These are phyloP conservation scores for Drosophila carrolli DNA, from an alignment of 1,140 invertebrate genomes.

Conservation along the genomic window DNA sequence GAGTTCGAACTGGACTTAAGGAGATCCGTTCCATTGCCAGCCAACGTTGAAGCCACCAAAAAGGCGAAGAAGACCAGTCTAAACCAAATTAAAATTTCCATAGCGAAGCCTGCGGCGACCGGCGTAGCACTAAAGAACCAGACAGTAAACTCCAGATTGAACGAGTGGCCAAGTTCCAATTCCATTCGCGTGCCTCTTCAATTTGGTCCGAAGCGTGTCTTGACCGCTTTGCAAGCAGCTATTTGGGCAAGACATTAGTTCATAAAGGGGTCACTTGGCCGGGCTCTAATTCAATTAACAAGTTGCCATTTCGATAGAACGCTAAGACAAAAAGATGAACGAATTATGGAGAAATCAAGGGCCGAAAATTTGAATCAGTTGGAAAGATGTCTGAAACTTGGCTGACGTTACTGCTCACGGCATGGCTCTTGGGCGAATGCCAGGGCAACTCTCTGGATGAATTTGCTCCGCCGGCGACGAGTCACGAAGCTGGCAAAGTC, in stretches of 20 bases:
- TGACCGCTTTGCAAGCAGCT: constrained; percentile 35
- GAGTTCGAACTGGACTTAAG: not conserved
- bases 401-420: constrained; percentile 16
- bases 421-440: constrained; percentile 46
- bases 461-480: constrained; percentile 23
- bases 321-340: constrained; percentile 23
- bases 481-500: constrained; percentile 46
- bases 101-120: constrained; percentile 18
- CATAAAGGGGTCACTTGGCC: constrained; percentile 52
- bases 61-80: constrained; percentile 6
- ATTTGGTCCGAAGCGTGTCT: constrained; percentile 37
- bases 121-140: constrained; percentile 9
- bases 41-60: not conserved
- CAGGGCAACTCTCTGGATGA: constrained; percentile 37
- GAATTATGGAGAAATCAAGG: constrained; percentile 32
- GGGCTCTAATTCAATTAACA: constrained; percentile 72
- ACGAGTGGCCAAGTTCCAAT: constrained; percentile 7
- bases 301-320: constrained; percentile 32
- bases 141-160: not conserved
- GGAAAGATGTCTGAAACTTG: constrained; percentile 55
- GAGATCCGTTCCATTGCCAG: not conserved
- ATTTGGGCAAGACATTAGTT: constrained; percentile 58
- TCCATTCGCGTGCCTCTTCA: constrained; percentile 45
- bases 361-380: constrained; percentile 60
- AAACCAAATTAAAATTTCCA: constrained; percentile 33